Percentiles rank a stretch among this genome's conserved stretches.
phyloP scores from a whole-genome alignment of 2,797 vertebrate species.

The Staurois parvus region DNA sequence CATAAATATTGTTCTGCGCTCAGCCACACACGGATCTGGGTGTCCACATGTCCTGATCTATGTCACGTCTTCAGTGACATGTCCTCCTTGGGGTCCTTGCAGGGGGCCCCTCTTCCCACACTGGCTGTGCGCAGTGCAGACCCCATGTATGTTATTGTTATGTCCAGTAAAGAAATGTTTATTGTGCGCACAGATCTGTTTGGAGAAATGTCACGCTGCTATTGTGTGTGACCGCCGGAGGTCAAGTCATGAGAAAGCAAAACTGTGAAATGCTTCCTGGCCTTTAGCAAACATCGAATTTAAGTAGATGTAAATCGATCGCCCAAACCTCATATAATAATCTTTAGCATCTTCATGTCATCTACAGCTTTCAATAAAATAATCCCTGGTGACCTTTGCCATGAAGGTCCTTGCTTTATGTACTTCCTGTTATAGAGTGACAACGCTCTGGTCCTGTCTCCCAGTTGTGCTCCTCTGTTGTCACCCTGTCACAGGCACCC shows the following conservation, averaged over 20 bases:
- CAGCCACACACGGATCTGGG: not conserved
- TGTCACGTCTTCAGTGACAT: conserved; percentile 1
- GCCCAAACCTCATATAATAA: no score
- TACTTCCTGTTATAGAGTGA: not conserved
- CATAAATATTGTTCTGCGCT: conserved; percentile 10
- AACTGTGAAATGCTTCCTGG: not conserved
- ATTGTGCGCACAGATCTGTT: not conserved
- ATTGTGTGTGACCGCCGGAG: not conserved
- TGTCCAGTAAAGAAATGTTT: not conserved
- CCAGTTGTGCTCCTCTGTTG: no score
- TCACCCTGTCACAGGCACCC: no score
- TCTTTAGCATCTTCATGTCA: not conserved
- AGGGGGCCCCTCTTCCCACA: not conserved
- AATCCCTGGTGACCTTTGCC: not conserved
- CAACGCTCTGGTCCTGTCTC: not conserved
- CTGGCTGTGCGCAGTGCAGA: no score
- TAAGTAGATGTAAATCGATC: not conserved
- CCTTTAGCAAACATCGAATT: not conserved
- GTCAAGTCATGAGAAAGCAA: not conserved
- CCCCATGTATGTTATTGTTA: not conserved
- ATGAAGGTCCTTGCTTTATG: not conserved
- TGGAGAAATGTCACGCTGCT: not conserved
- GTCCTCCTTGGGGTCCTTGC: not conserved
- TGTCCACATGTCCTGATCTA: conserved; percentile 5
- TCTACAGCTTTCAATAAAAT: not conserved